Base-by-base conservation (phyloP, 2,888 invertebrate genomes). In the Standfussiana lucernea region DNA sequence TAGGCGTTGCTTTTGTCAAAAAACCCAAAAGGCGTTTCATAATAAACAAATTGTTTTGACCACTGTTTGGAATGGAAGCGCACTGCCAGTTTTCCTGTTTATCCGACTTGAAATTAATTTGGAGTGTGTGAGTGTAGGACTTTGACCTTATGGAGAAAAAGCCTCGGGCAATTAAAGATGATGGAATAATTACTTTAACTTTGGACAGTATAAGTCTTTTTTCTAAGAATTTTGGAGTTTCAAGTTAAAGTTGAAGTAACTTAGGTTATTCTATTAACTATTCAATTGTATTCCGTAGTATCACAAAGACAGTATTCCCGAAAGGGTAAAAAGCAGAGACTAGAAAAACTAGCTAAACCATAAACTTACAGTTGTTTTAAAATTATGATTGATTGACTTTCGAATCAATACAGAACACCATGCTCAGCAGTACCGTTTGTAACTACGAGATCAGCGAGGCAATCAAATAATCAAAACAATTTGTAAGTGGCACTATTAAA, bases 71-170 rank as follows among this genome's bases (percentile, higher is more conserved):
- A 21, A 50, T 28, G 35, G 7, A 21, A 50, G 3, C 32, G 35
- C 45, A n/a, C 40, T 45, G 35, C 28, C 40, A 65, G 56, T 47
- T 80, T 80, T 80, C 56, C 53, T 78, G 35, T 71, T 79, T 56
- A 32, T 32, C 15, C 4, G 1, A 45, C n/a, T 40, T 10, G 3
- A 28, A 28, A 5, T 64, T 35, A 47, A 67, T n/a, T 64, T 71
- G 47, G 40, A 53, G 50, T 61, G 18, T 18, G n/a, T n/a, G n/a
- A n/a, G n/a, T 47, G 53, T 64, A 64, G 32, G 71, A 32, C 37
- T 64, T 50, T 68, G n/a, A 13, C 15, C 18, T 13, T 47, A 65
- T 50, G 15, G 15, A 50, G 40, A n/a, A 59, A 64, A 76, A 28
- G 15, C 45, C 47, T 8, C 15, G 5, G 40, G 18, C 37, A 76